Percentiles rank a stretch among this genome's conserved stretches.
These are phyloP conservation scores for Rhogogaster chlorosoma DNA, from an alignment of 2,888 invertebrate species.

Conservation along the genomic window DNA sequence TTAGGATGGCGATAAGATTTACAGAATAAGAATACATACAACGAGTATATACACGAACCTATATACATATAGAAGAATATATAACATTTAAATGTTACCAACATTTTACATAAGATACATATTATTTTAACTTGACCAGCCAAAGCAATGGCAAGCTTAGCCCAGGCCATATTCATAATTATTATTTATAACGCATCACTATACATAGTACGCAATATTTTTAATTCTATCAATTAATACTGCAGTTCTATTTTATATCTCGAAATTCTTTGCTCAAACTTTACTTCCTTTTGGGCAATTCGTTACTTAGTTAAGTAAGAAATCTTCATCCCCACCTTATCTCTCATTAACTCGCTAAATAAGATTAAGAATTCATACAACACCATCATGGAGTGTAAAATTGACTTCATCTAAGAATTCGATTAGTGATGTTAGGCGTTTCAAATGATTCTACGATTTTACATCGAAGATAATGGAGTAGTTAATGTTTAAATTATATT, in stretches of 20 bases:
- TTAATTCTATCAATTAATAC: neutral
- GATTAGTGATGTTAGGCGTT: neutral
- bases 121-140: neutral
- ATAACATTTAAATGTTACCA: conserved; percentile 39
- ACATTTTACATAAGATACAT: conserved; percentile 27
- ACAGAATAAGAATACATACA: conserved; percentile 44
- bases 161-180: conserved; percentile 9
- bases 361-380: conserved; percentile 8
- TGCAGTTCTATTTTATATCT: neutral
- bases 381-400: neutral
- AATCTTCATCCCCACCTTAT: neutral
- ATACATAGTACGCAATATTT: neutral
- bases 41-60: conserved; percentile 49
- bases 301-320: neutral
- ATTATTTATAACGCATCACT: conserved; percentile 17
- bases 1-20: conserved; percentile 33
- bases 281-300: neutral
- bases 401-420: neutral
- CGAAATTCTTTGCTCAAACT: neutral
- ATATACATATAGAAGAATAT: conserved; percentile 52
- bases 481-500: neutral
- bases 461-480: neutral
- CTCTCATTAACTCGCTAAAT: neutral
- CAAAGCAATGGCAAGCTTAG: conserved; percentile 20
- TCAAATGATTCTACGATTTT: neutral